Base-by-base conservation (phyloP, 2,113 vertebrate genomes). In the Manacus vitellinus region DNA sequence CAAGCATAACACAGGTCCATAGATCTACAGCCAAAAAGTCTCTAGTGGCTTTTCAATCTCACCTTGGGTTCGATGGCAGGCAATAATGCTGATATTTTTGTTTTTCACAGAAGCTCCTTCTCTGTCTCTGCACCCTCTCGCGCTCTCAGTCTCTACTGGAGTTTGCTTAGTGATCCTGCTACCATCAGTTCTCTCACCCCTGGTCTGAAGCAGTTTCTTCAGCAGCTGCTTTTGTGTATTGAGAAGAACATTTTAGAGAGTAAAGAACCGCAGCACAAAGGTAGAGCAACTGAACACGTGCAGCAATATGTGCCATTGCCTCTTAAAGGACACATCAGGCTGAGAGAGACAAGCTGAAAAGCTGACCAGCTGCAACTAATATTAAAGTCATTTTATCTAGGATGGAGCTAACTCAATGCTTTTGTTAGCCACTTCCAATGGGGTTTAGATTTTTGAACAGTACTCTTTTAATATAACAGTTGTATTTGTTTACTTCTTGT, bases 171-270 rank as follows among this genome's bases (percentile, higher is more conserved):
- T 47, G 24, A 65, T 80, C 54, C 84, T 87, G 89, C 94, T 87
- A 90, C 94, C 61, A 93, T 67, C 55, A 54, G 71, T 95, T 88
- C 83, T 82, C 78, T 89, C 88, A 63, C 85, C 44, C 80, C 65
- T 68, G 0, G 35, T 90, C 78, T 58, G 55, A 58, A 92, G 92
- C 76, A 1, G 56, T 88, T 84, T 54, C 92, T 94, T 97, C 91
- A 97, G 96, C 92, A 65, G 95, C 96, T 63, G 97, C 97, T 96
- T 97, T 96, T 97, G 95, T 96, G 92, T 33, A 22, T 85, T 2
- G 35, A 89, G 95, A 91, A 92, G 93, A 76, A 91, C 95, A 95
- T 97, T 93, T 95, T 96, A 52, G 56, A 35, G 62, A 72, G 82
- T 43, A 41, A 90, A 97, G 67, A 70, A 92, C 12, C 27, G 85